Base-by-base conservation (phyloP, 2,888 invertebrate genomes). In the Sussaba pulchella region DNA sequence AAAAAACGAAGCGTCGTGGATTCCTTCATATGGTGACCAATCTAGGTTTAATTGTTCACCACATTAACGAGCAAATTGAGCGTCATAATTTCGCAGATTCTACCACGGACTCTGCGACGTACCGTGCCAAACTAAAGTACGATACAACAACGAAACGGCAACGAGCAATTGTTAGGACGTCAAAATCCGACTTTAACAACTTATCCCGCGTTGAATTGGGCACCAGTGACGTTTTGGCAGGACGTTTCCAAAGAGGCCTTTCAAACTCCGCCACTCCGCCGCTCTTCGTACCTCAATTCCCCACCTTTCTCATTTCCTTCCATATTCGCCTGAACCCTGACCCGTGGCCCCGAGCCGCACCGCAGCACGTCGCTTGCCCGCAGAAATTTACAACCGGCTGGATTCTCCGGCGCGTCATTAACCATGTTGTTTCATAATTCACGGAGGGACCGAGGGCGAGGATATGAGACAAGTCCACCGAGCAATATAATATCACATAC, bases 361-460 rank as follows among this genome's bases (percentile, higher is more conserved):
- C 74, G 41, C 52, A 26, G 61, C 85, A 83, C 88, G 86, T 85
- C 85, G 82, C 64, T 59, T 43, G 54, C 71, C 54, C 69, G 39
- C 85, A 85, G 85, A 89, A 91, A 91, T 91, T 91, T 89, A 91
- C 90, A 87, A 86, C 87, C 83, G 87, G 86, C 87, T 88, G 88
- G 88, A 90, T 91, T 87, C 90, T 87, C 88, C 90, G 88, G 89
- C 89, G 90, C 89, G 89, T 91, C 91, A 91, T 91, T 92, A 91
- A 91, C 89, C 92, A 88, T 91, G 91, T 91, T 91, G 91, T 91
- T 91, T 91, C 91, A 91, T 91, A 91, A 91, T 91, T 91, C 89
- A 91, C 88, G 85, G 70, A 41, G 61, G 66, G 47, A 39, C 14
- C 21, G 76, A 75, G 71, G 66, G 73, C 41, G 64, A 59, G 24